Evolutionary conservation across 2,113 vertebrate genomes (phyloP).

Genomic region (Rattus rattus): DNA sequence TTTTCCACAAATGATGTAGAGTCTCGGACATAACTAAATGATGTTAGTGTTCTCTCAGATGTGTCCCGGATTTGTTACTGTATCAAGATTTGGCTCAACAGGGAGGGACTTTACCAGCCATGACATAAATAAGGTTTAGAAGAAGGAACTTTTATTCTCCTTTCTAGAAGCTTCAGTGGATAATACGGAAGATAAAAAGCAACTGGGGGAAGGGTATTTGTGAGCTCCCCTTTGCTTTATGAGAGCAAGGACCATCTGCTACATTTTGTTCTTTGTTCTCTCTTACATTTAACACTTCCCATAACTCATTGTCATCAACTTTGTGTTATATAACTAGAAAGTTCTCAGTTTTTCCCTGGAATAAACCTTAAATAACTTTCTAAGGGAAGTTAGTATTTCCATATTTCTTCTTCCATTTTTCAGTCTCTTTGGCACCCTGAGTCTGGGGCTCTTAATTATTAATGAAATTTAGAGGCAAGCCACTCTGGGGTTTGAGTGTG

Average conservation of each 20-base stretch:
- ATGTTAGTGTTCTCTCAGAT: not conserved
- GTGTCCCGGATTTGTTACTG: not conserved
- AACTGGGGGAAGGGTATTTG: not conserved
- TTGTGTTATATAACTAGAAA: not conserved
- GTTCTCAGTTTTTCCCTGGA: not conserved
- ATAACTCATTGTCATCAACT: not conserved
- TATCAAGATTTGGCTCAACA: constrained; percentile 7
- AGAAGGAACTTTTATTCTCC: not conserved
- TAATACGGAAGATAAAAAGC: not conserved
- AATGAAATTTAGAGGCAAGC: constrained; percentile 53
- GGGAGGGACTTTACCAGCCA: not conserved
- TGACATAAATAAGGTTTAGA: not conserved
- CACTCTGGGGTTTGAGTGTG: constrained; percentile 14
- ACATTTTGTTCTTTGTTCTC: constrained; percentile 4
- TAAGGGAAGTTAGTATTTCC: not conserved
- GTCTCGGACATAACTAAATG: not conserved
- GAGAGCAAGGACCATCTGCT: constrained; percentile 1
- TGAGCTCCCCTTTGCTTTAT: not conserved
- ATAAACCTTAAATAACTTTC: constrained; percentile 45
- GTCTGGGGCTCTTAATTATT: constrained; percentile 54
- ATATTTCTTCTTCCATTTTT: constrained; percentile 14
- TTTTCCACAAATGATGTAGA: not conserved
- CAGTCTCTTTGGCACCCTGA: constrained; percentile 1
- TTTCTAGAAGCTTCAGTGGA: constrained; percentile 20
- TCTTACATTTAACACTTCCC: not conserved